phyloP scores from a whole-genome alignment of 64 coral and sea anemone genomes.

The Stichodactyla helianthus region DNA sequence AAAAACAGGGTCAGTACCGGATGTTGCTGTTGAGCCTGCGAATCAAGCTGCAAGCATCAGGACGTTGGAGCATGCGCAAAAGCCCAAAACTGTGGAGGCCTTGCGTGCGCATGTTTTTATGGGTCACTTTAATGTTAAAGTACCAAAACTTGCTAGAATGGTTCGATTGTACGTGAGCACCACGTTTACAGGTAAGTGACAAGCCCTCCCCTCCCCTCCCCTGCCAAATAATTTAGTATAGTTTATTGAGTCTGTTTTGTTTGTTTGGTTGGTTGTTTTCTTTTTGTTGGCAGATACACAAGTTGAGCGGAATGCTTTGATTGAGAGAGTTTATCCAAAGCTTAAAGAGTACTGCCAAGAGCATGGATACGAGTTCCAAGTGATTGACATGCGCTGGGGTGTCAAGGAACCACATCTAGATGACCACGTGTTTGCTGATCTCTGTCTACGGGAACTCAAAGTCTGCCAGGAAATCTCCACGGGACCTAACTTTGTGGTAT shows the following conservation, averaged over 20 bases:
- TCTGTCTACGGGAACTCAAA: constrained; percentile 54
- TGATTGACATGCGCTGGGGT: constrained; percentile 94
- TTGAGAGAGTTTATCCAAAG: constrained; percentile 76
- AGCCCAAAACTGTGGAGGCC: constrained; percentile 49
- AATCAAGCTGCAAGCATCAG: not conserved
- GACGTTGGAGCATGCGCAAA: not conserved
- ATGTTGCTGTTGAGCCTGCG: not conserved
- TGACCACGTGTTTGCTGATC: constrained; percentile 65
- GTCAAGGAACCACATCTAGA: constrained; percentile 59
- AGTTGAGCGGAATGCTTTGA: constrained; percentile 76
- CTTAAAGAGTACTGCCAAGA: constrained; percentile 73
- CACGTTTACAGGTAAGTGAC: constrained; percentile 67
- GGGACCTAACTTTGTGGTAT: constrained; percentile 90
- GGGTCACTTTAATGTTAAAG: constrained; percentile 54
- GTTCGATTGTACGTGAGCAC: constrained; percentile 70
- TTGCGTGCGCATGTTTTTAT: constrained; percentile 53
- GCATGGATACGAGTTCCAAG: constrained; percentile 83
- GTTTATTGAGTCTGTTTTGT: too few species aligned
- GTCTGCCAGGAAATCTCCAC: constrained; percentile 66
- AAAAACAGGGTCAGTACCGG: not conserved
- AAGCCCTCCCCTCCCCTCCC: not conserved
- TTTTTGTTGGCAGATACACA: constrained; percentile 44
- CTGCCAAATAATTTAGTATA: too few species aligned
- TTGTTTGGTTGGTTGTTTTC: not conserved
- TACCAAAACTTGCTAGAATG: constrained; percentile 53